Conservation (phyloP, 2,888 invertebrate genomes). For the Leucoptera coffeella region DNA sequence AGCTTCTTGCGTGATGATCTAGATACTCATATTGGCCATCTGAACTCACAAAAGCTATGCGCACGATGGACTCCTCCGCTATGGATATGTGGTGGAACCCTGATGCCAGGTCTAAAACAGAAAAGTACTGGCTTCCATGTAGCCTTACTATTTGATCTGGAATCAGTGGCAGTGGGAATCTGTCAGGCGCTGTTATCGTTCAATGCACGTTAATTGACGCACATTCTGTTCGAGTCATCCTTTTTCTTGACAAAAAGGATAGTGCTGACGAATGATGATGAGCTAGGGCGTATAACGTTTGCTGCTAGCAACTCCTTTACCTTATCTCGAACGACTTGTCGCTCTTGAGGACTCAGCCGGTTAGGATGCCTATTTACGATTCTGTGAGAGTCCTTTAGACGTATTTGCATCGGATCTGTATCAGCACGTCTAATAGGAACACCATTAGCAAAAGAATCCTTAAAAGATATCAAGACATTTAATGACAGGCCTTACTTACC, state of each 20-base stretch:
- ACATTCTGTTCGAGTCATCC: conserved; percentile 9
- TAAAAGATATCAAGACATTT: too few species aligned
- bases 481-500: too few species aligned
- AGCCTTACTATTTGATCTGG: conserved; percentile 10
- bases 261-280: conserved; percentile 12
- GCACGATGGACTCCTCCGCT: conserved; percentile 1
- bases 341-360: conserved; percentile 10
- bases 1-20: conserved; percentile 6
- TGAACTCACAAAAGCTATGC: conserved; percentile 13
- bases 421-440: conserved; percentile 10
- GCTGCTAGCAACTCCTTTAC: conserved; percentile 10
- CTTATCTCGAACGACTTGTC: conserved; percentile 10
- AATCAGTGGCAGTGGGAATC: conserved; percentile 9
- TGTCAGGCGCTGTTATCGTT: conserved; percentile 6
- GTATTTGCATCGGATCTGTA: conserved; percentile 10
- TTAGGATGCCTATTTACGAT: conserved; percentile 12
- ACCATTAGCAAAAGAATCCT: too few species aligned
- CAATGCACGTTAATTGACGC: conserved; percentile 7
- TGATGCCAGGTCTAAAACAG: conserved; percentile 9
- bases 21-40: conserved; percentile 15
- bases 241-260: conserved; percentile 11
- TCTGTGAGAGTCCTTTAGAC: conserved; percentile 9
- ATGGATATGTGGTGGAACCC: conserved; percentile 11
- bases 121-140: conserved; percentile 8
- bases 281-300: conserved; percentile 12